Base-by-base conservation (phyloP, 2,888 invertebrate species). In the Cenopis cana region DNA sequence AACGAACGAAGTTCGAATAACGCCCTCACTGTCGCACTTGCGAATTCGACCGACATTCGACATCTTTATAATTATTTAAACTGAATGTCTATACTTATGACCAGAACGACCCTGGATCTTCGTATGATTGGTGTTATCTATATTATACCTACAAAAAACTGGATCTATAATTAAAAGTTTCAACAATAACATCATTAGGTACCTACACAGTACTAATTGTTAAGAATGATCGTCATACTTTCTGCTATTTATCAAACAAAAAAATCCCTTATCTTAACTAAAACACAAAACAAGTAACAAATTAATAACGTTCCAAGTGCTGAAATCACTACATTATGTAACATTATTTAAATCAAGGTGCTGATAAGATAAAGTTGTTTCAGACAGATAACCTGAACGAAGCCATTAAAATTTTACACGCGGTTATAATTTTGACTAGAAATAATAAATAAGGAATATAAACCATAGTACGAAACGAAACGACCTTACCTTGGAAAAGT, bases 281-380 rank as follows among this genome's bases (percentile, higher is more conserved):
- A 5, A 33, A 33, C 33, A 36, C n/a, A 56, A 56, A 18, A 56
- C 56, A 10, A 36, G 12, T 3, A 20, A 52, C 20, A 20, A 52
- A 52, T 20, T 11, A 52, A 52, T 52, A 20, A 24, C 12, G 11
- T 52, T 20, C 10, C 52, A 52, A 52, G 52, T 52, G 52, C 12
- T 52, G 52, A 52, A 20, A 24, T 52, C 20, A 52, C 52, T 52
- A 52, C 20, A 20, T 24, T 20, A 52, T 20, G 12, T 59, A 41
- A 41, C 57, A 59, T n/a, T 36, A 50, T 55, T 55, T 55, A 55
- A 61, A 61, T 14, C 12, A 49, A 61, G 49, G 33, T 49, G 9
- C 33, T 33, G 33, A 33, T 33, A 18, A 59, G 61, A 61, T 61
- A 61, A 61, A 6, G 12, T 18, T 50, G 14, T 61, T 29, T 50